Base-by-base conservation (phyloP, 2,797 vertebrate species). In the Xiphorhynchus erythropygius region DNA sequence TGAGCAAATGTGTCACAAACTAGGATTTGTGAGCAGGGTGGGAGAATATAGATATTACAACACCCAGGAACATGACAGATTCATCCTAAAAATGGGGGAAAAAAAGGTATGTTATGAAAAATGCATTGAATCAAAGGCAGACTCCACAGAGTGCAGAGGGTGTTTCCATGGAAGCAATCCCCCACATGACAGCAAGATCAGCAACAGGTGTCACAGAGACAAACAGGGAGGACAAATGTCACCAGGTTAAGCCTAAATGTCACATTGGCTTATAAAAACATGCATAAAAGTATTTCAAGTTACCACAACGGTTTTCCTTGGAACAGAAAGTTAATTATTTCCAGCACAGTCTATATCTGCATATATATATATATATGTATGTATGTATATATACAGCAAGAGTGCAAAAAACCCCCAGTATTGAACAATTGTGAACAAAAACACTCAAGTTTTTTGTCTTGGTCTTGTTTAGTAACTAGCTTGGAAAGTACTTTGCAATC, bases 161-260 rank as follows among this genome's bases (percentile, higher is more conserved):
- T 46, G 85, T 95, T 94, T 87, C 78, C 67, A 85, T 92, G 86
- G 92, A 83, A 89, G 78, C 89, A 80, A n/a, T 62, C 46, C 83
- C 68, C 19, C 37, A 53, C 13, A 22, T 5, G 46, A 79, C 21
- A 79, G 44, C 10, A 69, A 82, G 32, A 76, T 49, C 37, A 52
- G 69, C 70, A 84, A 65, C 55, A 82, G 62, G 64, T 83, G 18
- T 25, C 64, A 42, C 33, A 70, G 44, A 65, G 27, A 69, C 68
- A 78, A 84, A 59, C 16, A n/a, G 14, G 28, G 39, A 91, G 35
- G 7, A 89, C 49, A 71, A 86, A 49, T 52, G 42, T 46, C 50
- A 63, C n/a, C 55, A 79, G 8, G 59, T 86, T 53, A 90, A 87
- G 39, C 16, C 24, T 78, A 65, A 86, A 70, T 30, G 39, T 44